phyloP scores from a whole-genome alignment of 1,140 invertebrate genomes.

The Xylocopa sonorina region DNA sequence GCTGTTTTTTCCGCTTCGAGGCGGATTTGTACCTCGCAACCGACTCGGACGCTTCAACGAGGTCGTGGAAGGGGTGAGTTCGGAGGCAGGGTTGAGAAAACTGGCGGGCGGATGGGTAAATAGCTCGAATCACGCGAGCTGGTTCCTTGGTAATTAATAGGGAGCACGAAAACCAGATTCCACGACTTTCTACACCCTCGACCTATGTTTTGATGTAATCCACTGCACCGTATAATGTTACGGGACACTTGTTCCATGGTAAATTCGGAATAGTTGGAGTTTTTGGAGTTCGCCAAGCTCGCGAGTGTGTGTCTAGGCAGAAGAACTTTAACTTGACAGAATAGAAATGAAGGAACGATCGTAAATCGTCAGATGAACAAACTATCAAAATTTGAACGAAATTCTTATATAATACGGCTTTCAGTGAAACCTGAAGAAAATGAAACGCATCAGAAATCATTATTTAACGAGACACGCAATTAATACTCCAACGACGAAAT shows the following conservation, averaged over 20 bases:
- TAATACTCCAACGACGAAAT: no score
- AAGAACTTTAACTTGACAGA: no score
- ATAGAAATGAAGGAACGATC: no score
- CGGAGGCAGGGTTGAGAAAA: constrained; percentile 19
- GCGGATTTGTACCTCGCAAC: constrained; percentile 47
- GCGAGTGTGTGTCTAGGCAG: no score
- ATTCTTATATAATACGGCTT: neutral
- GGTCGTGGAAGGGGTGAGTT: constrained; percentile 23
- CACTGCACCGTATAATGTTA: neutral
- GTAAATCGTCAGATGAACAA: no score
- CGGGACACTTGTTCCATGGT: no score
- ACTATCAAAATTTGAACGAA: constrained; percentile 27
- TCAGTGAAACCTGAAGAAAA: neutral
- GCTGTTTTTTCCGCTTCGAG: constrained; percentile 8
- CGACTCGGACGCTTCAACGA: constrained; percentile 33
- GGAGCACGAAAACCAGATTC: constrained; percentile 66
- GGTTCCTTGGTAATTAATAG: constrained; percentile 75
- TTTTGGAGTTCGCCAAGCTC: no score
- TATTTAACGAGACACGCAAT: no score
- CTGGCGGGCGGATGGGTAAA: constrained; percentile 63
- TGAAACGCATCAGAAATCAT: no score
- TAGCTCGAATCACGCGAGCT: constrained; percentile 74
- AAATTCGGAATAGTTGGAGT: no score
- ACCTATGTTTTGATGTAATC: constrained; percentile 8
- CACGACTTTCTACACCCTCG: constrained; percentile 44